phyloP scores from a whole-genome alignment of 2,888 invertebrate genomes.

The Ornithoptera alexandrae region DNA sequence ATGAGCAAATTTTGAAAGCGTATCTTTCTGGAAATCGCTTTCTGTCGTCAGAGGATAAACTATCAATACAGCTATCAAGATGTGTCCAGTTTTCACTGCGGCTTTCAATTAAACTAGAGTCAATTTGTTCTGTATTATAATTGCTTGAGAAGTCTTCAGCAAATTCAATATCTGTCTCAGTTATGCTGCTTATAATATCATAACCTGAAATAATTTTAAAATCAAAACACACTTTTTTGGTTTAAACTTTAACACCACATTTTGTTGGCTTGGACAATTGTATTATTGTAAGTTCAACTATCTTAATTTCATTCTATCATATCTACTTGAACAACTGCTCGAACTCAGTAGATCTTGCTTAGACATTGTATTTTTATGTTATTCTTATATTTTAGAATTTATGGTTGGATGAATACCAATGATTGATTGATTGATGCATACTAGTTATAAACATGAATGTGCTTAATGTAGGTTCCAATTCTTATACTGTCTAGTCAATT shows the following conservation, averaged over 20 bases:
- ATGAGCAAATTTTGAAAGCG: constrained; percentile 9
- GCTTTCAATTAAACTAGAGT: constrained; percentile 39
- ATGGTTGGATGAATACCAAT: too few relatives aligned
- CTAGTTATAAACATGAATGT: too few relatives aligned
- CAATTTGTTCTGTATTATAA: constrained; percentile 40
- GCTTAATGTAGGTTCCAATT: too few relatives aligned
- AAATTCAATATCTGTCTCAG: constrained; percentile 39
- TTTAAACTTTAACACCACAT: background rate
- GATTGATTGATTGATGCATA: too few relatives aligned
- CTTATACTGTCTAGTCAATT: too few relatives aligned
- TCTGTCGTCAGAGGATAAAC: constrained; percentile 17
- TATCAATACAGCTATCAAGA: constrained; percentile 16
- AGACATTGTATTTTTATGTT: too few relatives aligned
- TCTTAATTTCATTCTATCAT: too few relatives aligned
- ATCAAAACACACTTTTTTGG: background rate
- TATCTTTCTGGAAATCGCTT: background rate
- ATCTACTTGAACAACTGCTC: too few relatives aligned
- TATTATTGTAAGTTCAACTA: too few relatives aligned
- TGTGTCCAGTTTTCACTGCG: constrained; percentile 35
- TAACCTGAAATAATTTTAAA: constrained; percentile 5
- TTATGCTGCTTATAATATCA: constrained; percentile 33
- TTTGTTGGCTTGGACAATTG: background rate
- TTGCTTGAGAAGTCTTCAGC: constrained; percentile 43
- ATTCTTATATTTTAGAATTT: too few relatives aligned
- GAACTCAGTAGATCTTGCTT: too few relatives aligned